These are phyloP conservation scores for Actias luna DNA, from an alignment of 2,888 invertebrate genomes.

Conservation along the genomic window DNA sequence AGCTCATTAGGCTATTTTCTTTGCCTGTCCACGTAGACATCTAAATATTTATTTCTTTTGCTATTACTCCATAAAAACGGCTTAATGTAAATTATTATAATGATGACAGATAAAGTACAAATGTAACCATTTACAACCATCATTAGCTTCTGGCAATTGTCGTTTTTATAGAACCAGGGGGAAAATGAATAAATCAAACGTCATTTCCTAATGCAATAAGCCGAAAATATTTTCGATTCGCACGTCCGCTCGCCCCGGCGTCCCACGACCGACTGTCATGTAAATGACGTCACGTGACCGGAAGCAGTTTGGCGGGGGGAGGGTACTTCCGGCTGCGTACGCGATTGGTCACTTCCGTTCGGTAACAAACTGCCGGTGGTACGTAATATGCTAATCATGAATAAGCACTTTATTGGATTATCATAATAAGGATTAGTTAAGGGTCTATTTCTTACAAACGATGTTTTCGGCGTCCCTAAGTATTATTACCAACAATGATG, in stretches of 20 bases:
- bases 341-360: conserved; percentile 80
- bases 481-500: background rate
- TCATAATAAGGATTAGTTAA: conserved; percentile 43
- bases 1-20: too few relatives aligned
- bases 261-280: conserved; percentile 68
- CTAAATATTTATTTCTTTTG: background rate
- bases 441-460: conserved; percentile 14
- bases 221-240: conserved; percentile 47
- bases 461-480: conserved; percentile 19
- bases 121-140: background rate
- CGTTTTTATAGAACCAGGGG: conserved; percentile 13
- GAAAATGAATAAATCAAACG: conserved; percentile 34
- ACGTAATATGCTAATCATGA: conserved; percentile 78
- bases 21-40: too few relatives aligned
- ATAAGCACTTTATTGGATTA: conserved; percentile 77
- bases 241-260: conserved; percentile 57
- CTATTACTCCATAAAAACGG: background rate
- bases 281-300: conserved; percentile 81
- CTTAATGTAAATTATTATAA: background rate
- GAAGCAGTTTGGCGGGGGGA: conserved; percentile 74
- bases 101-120: background rate
- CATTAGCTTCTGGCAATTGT: background rate
- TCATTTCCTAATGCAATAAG: conserved; percentile 62
- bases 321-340: conserved; percentile 73
- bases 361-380: conserved; percentile 68